Evolutionary conservation across 92 coral and sea anemone genomes (phyloP).

Genomic region (Epizoanthus scotinus): DNA sequence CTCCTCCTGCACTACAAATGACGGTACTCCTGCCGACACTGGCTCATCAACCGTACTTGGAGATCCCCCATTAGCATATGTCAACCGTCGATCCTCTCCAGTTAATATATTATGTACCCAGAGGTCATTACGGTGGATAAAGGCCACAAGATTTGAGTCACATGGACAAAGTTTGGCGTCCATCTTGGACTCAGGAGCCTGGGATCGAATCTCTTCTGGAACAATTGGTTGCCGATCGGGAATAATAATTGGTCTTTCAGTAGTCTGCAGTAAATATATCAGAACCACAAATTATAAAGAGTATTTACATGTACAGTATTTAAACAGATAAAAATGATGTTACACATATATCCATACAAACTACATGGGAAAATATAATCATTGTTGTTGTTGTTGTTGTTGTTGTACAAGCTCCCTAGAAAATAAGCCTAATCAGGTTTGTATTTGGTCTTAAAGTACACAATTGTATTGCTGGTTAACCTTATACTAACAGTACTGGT

Average conservation of each 20-base stretch:
- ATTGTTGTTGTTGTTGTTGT: too few relatives aligned
- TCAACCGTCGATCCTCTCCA: constrained; percentile 79
- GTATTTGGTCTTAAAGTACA: too few relatives aligned
- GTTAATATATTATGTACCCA: constrained; percentile 87
- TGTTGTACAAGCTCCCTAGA: too few relatives aligned
- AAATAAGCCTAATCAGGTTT: too few relatives aligned
- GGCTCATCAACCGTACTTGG: constrained; percentile 80
- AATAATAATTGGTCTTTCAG: constrained; percentile 37
- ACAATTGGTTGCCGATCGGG: constrained; percentile 65
- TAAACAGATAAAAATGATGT: too few relatives aligned
- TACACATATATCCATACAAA: too few relatives aligned
- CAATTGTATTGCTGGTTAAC: too few relatives aligned
- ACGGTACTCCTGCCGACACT: constrained; percentile 95
- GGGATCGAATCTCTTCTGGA: constrained; percentile 87
- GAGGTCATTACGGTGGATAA: constrained; percentile 92
- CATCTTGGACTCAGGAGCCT: constrained; percentile 84
- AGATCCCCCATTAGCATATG: constrained; percentile 85
- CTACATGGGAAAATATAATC: too few relatives aligned
- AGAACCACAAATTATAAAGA: too few relatives aligned
- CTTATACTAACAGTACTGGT: too few relatives aligned
- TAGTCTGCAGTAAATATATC: neutral
- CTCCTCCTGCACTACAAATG: constrained; percentile 96
- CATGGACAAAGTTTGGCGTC: constrained; percentile 97
- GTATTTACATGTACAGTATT: too few relatives aligned
- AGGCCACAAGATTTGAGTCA: constrained; percentile 88